Conservation (phyloP, 2,888 invertebrate genomes). For the Drosophila robusta region DNA sequence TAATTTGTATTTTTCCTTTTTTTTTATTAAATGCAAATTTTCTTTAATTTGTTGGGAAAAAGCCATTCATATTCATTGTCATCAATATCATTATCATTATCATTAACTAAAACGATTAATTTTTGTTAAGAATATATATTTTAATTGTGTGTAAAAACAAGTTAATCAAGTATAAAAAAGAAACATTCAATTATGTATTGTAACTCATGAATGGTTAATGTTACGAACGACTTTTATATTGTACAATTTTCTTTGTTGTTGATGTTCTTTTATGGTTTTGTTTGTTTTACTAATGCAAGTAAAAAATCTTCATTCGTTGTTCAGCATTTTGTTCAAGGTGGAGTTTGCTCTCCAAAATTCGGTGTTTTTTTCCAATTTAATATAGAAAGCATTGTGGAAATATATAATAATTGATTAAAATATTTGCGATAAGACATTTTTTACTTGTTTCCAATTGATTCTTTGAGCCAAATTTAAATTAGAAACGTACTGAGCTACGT, state of each 20-base stretch:
- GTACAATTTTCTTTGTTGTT: constrained; percentile 55
- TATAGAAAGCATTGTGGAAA: constrained; percentile 55
- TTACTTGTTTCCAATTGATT: constrained; percentile 3
- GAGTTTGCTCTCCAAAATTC: constrained; percentile 85
- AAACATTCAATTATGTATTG: constrained; percentile 70
- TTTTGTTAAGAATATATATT: constrained; percentile 65
- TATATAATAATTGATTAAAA: constrained; percentile 52
- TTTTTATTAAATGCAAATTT: constrained; percentile 39
- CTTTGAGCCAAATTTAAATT: constrained; percentile 25
- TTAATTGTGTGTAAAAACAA: constrained; percentile 64
- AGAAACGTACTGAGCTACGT: too few species aligned
- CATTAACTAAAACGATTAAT: constrained; percentile 74
- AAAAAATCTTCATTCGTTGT: constrained; percentile 79
- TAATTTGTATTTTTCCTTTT: constrained; percentile 29
- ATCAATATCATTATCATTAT: constrained; percentile 41
- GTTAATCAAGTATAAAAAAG: constrained; percentile 73
- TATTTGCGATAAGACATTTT: constrained; percentile 74
- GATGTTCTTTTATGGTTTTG: constrained; percentile 39
- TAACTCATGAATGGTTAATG: constrained; percentile 80
- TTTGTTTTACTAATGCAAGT: constrained; percentile 44
- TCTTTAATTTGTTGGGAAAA: constrained; percentile 60
- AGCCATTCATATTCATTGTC: constrained; percentile 73
- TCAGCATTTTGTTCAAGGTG: constrained; percentile 81
- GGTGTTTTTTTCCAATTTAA: constrained; percentile 41
- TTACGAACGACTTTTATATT: constrained; percentile 75